Base-by-base conservation (phyloP, 2,888 invertebrate genomes). In the Mystacides longicornis region DNA sequence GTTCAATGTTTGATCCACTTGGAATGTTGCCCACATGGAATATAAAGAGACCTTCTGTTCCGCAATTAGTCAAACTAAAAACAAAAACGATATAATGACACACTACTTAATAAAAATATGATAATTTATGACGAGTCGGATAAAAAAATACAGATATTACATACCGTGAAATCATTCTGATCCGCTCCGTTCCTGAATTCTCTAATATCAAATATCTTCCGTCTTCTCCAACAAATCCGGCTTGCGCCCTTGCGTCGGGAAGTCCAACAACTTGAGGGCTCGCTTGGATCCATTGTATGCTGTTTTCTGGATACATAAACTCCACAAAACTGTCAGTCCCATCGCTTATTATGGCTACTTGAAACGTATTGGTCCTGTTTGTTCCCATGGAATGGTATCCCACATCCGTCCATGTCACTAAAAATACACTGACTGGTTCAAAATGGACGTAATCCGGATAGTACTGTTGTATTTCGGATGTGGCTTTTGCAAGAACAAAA, bases 271-370 rank as follows among this genome's bases (percentile, higher is more conserved):
- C 81, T 63, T 87, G 86, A 0, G 82, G 78, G 56, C 87, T 85
- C 49, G 87, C 88, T 68, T 90, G 88, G 52, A 93, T 83, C 98
- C 98, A 99, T 67, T 93, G 89, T 52, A 99, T 85, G 1, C 92
- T 92, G 57, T 85, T 81, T 63, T 88, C 85, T 0, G 92, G 89
- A 70, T 97, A 99, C 55, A 93, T 75, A 62, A 96, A 81, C 66
- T 93, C 86, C 0, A 86, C 89, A 68, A 88, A 98, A 2, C 89
- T 88, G 62, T 90, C 85, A 0, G 78, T 79, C 1, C 89, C 90
- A 67, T 93, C 85, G 45, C 84, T 83, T 18, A 83, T 83, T 4
- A 78, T 59, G 1, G 73, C 75, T 9, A 71, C 64, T 81, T 98
- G 98, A 72, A 87, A 96, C 23, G 91, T 94, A 71, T 97, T 96